Evolutionary conservation across 2,888 invertebrate species (phyloP).

Genomic region (Glyphotaelius pellucidus): DNA sequence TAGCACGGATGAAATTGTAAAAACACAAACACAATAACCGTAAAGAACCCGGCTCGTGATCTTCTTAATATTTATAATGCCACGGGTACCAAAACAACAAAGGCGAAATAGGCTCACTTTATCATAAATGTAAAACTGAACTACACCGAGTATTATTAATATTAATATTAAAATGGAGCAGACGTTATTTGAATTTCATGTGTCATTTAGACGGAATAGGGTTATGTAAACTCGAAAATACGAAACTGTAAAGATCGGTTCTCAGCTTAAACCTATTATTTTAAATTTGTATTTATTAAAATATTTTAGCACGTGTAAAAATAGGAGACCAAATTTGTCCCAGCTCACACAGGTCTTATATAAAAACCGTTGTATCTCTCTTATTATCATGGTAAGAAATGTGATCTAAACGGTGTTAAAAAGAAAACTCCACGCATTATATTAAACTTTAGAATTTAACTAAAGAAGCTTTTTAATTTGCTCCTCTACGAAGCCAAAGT

Average conservation of each 20-base stretch:
- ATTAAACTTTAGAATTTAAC: no score
- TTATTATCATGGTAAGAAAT: no score
- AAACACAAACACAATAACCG: slow-evolving; percentile 5
- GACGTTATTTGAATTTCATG: background rate
- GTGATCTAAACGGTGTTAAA: no score
- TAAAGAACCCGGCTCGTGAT: background rate
- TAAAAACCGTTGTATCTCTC: no score
- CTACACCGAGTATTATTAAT: background rate
- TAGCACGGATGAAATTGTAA: background rate
- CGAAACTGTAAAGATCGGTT: background rate
- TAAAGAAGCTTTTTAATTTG: no score
- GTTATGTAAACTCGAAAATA: background rate
- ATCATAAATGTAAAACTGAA: background rate
- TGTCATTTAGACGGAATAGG: background rate
- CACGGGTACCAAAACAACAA: background rate
- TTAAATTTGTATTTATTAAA: background rate
- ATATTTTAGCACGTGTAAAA: background rate
- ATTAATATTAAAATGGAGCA: background rate
- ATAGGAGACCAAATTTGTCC: no score
- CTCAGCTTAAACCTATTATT: background rate
- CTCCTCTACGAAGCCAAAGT: no score
- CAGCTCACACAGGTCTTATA: no score
- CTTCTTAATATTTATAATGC: slow-evolving; percentile 10
- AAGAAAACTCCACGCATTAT: no score
- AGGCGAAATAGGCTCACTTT: background rate